These are phyloP conservation scores for Melanostoma scalare DNA, from an alignment of 2,888 invertebrate species.

Conservation along the genomic window DNA sequence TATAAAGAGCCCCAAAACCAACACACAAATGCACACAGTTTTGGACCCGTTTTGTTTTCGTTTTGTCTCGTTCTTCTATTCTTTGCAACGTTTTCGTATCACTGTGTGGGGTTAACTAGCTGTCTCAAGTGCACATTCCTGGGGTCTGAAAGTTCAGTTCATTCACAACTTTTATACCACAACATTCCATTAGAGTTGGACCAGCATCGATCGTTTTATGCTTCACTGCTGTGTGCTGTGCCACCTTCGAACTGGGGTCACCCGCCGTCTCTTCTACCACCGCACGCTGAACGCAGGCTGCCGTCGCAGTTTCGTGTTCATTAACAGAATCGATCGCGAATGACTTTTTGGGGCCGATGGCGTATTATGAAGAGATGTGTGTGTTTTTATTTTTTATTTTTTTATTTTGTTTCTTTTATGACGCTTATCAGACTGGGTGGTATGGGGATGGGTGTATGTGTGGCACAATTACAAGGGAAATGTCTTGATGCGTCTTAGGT, in stretches of 20 bases:
- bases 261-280: conserved; percentile 3
- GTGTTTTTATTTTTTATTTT: conserved; percentile 15
- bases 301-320: conserved; percentile 50
- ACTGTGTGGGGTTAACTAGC: conserved; percentile 76
- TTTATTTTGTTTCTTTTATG: conserved; percentile 36
- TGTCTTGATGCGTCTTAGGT: background rate
- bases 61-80: conserved; percentile 55
- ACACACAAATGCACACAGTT: conserved; percentile 2
- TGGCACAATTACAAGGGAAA: conserved; percentile 15
- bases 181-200: conserved; percentile 65
- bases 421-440: conserved; percentile 42
- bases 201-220: conserved; percentile 44
- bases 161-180: conserved; percentile 80
- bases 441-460: conserved; percentile 35
- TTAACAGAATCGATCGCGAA: conserved; percentile 74
- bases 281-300: background rate
- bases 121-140: conserved; percentile 80
- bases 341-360: conserved; percentile 65
- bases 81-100: conserved; percentile 56
- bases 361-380: conserved; percentile 11
- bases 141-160: conserved; percentile 80
- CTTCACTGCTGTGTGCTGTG: conserved; percentile 9
- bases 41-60: conserved; percentile 22
- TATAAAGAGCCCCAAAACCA: conserved; percentile 19
- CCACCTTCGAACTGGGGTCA: conserved; percentile 31